Conservation (phyloP, 2,797 vertebrate species). For the Naso thynnoides region DNA sequence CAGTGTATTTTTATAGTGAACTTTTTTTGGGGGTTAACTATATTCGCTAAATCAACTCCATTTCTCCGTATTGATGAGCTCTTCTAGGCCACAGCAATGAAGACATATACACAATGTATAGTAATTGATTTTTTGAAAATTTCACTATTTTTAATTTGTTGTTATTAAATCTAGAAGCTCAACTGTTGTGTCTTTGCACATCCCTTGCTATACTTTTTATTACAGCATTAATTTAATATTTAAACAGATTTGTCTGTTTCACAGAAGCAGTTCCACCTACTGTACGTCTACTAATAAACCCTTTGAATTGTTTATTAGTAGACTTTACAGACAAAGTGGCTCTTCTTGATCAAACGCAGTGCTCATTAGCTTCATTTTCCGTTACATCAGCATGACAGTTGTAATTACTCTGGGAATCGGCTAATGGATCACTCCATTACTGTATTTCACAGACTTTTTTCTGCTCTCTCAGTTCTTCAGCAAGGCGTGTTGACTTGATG, state of each 20-base stretch:
- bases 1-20: too few relatives aligned
- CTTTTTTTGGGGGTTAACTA: too few relatives aligned
- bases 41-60: too few relatives aligned
- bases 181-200: neutral
- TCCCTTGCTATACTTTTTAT: neutral
- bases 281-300: neutral
- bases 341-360: neutral
- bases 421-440: slow-evolving; percentile 43
- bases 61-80: too few relatives aligned
- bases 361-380: slow-evolving; percentile 20
- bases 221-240: neutral
- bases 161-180: too few relatives aligned
- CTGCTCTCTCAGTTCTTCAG: neutral
- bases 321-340: neutral
- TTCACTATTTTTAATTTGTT: too few relatives aligned
- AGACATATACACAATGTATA: too few relatives aligned
- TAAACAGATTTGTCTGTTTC: slow-evolving; percentile 3
- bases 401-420: slow-evolving; percentile 36
- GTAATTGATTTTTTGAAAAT: too few relatives aligned
- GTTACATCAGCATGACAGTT: slow-evolving; percentile 34
- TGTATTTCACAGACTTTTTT: neutral
- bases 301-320: slow-evolving; percentile 16
- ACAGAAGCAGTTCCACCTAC: neutral
- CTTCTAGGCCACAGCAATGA: too few relatives aligned
- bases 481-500: slow-evolving; percentile 46